phyloP scores from a whole-genome alignment of 2,888 invertebrate genomes.

The Chydorus sphaericus region DNA sequence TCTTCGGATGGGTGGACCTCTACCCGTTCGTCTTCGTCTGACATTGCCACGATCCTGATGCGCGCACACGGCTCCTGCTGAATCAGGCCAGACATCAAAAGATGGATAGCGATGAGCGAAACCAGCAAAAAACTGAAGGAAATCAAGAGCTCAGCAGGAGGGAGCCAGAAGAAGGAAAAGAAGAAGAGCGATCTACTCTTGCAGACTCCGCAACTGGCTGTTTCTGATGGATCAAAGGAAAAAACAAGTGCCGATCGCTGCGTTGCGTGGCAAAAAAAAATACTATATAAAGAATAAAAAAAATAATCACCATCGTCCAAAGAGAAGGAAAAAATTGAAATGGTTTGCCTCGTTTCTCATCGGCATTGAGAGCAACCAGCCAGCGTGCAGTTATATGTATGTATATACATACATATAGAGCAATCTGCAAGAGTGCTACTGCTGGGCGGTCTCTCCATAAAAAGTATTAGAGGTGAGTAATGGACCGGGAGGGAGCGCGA shows the following conservation, averaged over 20 bases:
- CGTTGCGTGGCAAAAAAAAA: neutral
- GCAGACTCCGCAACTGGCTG: neutral
- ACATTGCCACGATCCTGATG: neutral
- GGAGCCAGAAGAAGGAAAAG: neutral
- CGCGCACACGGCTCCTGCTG: neutral
- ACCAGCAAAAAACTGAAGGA: too few relatives aligned
- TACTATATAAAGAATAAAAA: neutral
- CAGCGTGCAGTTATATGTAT: too few relatives aligned
- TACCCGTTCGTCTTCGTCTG: neutral
- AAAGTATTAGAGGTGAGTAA: constrained; percentile 1
- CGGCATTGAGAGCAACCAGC: too few relatives aligned
- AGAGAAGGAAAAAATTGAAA: neutral
- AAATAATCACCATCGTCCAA: neutral
- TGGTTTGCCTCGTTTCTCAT: too few relatives aligned
- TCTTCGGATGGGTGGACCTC: neutral
- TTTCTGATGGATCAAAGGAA: neutral
- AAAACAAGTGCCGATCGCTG: neutral
- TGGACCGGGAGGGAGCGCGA: neutral
- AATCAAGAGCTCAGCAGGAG: too few relatives aligned
- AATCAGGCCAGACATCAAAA: constrained; percentile 5
- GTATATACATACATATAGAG: too few relatives aligned
- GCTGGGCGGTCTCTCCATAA: too few relatives aligned
- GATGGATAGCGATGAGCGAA: constrained; percentile 2
- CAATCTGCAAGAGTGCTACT: constrained; percentile 2
- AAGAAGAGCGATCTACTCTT: neutral